Evolutionary conservation across 2,113 vertebrate genomes (phyloP), one percentile per base, ranked within the genome.

Genomic region (Macheiramphus alcinus): DNA sequence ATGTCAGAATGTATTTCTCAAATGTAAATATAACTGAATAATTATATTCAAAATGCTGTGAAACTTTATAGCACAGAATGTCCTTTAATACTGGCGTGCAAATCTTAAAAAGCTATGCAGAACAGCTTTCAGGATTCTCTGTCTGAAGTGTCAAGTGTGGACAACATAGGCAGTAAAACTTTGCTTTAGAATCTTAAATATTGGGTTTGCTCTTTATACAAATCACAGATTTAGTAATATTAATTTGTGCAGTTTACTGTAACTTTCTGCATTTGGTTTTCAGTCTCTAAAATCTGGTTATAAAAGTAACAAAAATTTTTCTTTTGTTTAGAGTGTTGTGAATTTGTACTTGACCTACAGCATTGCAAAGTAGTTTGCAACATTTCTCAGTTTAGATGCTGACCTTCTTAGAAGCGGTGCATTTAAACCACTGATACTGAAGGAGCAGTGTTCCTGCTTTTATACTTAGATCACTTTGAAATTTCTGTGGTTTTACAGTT

Each of bases 21-120:
- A 85, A 92, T 95, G 93, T 95, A 97, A 75, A 92, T 98, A 85
- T 80, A 94, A 92, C 63, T 92, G 93, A 95, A 84, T 97, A 92
- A 94, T 95, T 82, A 83, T 70, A 89, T 87, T 82, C 86, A 86
- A 76, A 80, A 90, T 50, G 42, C 78, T n/a, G 40, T 55, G 86
- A 86, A 82, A 93, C 81, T 95, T 90, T 70, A 52, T 50, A 78
- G 67, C 85, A 72, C 81, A 58, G 58, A 83, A 47, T 47, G 38
- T 80, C 72, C 68, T 88, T 90, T 87, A 80, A 76, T 93, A 89
- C 50, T 71, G n/a, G 31, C 16, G 6, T 63, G 61, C 36, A 12
- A 61, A 68, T 86, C 84, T 55, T 76, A 74, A 96, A 80, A 79
- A 80, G 42, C 75, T 72, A 22, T 47, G 58, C 67, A 81, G 79